Conservation (phyloP, 1,140 invertebrate genomes). For the Drosophila obscura region DNA sequence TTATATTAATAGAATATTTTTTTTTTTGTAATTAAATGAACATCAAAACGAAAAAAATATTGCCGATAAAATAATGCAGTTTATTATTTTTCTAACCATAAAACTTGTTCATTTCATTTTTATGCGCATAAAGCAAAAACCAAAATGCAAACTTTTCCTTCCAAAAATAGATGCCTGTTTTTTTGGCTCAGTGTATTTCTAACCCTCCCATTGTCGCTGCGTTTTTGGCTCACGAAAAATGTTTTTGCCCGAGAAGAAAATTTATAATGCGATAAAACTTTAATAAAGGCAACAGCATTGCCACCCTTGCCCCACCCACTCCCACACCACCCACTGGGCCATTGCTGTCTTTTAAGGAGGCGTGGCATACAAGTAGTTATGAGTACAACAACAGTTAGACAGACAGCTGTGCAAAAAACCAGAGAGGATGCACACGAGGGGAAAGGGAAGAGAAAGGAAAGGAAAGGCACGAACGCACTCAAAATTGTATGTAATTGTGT, state of each 20-base stretch:
- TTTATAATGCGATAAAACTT: slow-evolving; percentile 83
- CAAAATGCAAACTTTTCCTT: no score
- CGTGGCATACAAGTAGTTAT: slow-evolving; percentile 75
- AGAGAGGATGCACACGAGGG: no score
- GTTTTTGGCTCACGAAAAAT: slow-evolving; percentile 78
- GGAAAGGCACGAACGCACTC: slow-evolving; percentile 69
- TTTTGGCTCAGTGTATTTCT: no score
- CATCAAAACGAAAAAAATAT: no score
- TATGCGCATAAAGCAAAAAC: no score
- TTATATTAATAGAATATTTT: no score
- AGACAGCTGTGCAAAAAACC: slow-evolving; percentile 22
- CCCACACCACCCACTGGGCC: not conserved
- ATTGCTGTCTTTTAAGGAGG: slow-evolving; percentile 22
- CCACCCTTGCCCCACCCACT: not conserved
- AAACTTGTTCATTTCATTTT: no score
- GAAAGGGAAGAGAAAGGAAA: no score
- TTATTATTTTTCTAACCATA: no score
- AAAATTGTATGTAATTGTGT: slow-evolving; percentile 81
- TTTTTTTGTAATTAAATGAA: no score
- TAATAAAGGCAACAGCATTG: slow-evolving; percentile 70
- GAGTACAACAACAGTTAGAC: slow-evolving; percentile 75
- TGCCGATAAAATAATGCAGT: no score
- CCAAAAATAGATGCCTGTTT: no score
- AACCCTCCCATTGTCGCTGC: slow-evolving; percentile 18
- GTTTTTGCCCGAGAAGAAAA: slow-evolving; percentile 67